A percentile compares a stretch with the other conserved stretches of the same genome.
Conservation (phyloP, 2,113 vertebrate genomes). For the Globicephala melas region DNA sequence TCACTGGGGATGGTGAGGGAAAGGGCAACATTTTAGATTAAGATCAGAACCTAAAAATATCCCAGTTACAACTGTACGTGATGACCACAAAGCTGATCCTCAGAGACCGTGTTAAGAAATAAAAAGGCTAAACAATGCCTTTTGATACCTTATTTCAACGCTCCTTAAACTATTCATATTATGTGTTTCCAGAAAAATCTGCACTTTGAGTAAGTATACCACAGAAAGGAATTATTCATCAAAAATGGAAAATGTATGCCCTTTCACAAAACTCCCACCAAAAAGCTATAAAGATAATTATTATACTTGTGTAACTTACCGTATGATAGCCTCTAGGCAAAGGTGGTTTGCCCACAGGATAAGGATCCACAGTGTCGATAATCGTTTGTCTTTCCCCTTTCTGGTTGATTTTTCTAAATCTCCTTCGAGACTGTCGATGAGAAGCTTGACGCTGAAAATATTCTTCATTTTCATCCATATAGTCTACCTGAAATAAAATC, state of each 20-base stretch:
- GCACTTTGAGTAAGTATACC: neutral
- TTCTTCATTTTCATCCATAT: constrained; percentile 99
- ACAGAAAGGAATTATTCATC: neutral
- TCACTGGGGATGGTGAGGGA: neutral
- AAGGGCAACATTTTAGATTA: neutral
- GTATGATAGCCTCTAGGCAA: constrained; percentile 96
- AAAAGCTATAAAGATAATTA: neutral
- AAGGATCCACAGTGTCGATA: constrained; percentile 98
- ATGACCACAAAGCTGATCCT: neutral
- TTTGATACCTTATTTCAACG: neutral
- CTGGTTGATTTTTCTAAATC: constrained; percentile 99
- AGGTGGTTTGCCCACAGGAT: constrained; percentile 94
- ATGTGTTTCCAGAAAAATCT: neutral
- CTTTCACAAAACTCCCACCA: constrained; percentile 3
- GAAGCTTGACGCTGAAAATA: constrained; percentile 99
- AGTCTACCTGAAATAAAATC: constrained; percentile 91
- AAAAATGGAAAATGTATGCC: neutral
- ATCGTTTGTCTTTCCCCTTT: constrained; percentile 98
- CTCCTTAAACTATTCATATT: constrained; percentile 5
- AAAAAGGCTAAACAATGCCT: neutral
- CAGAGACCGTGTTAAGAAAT: neutral
- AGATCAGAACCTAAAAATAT: constrained; percentile 30
- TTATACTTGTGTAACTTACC: constrained; percentile 83
- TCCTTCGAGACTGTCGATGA: constrained; percentile 95
- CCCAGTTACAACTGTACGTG: neutral